Percentiles rank a stretch among this genome's conserved stretches.
Conservation (phyloP, 2,888 invertebrate species). For the Dynastes maya region DNA sequence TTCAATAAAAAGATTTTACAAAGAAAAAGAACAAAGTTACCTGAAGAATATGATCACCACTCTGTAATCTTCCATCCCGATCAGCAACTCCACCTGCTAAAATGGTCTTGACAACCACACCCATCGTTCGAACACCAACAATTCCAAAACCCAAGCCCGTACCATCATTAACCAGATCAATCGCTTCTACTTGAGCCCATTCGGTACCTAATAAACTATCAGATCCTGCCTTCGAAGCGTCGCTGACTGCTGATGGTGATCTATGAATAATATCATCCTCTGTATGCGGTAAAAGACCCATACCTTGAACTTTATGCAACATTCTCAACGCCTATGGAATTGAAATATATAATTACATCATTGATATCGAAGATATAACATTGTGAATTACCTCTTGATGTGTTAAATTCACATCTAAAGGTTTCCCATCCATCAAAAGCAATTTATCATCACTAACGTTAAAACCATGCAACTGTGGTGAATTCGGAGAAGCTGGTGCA, state of each 20-base stretch:
- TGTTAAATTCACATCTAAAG: slow-evolving; percentile 84
- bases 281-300: slow-evolving; percentile 74
- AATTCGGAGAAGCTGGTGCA: slow-evolving; percentile 80
- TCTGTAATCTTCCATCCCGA: slow-evolving; percentile 95
- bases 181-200: slow-evolving; percentile 98
- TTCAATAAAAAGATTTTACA: background rate
- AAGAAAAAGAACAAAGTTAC: slow-evolving; percentile 70
- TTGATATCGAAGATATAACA: background rate
- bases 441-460: slow-evolving; percentile 86
- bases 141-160: slow-evolving; percentile 99
- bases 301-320: slow-evolving; percentile 82
- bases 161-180: slow-evolving; percentile 97
- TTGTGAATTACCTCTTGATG: slow-evolving; percentile 80
- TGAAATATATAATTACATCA: background rate
- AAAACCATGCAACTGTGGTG: slow-evolving; percentile 84
- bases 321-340: slow-evolving; percentile 76
- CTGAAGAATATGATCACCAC: slow-evolving; percentile 98
- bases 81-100: slow-evolving; percentile 98
- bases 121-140: slow-evolving; percentile 96
- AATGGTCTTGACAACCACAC: slow-evolving; percentile 99
- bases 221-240: slow-evolving; percentile 78
- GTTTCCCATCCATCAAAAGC: slow-evolving; percentile 86
- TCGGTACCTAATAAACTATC: slow-evolving; percentile 87
- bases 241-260: slow-evolving; percentile 79
- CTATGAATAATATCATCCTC: slow-evolving; percentile 71